A percentile compares a stretch with the other conserved stretches of the same genome.
These are phyloP conservation scores for Trachymyrmex cornetzi DNA, from an alignment of 1,140 invertebrate species.

Conservation along the genomic window DNA sequence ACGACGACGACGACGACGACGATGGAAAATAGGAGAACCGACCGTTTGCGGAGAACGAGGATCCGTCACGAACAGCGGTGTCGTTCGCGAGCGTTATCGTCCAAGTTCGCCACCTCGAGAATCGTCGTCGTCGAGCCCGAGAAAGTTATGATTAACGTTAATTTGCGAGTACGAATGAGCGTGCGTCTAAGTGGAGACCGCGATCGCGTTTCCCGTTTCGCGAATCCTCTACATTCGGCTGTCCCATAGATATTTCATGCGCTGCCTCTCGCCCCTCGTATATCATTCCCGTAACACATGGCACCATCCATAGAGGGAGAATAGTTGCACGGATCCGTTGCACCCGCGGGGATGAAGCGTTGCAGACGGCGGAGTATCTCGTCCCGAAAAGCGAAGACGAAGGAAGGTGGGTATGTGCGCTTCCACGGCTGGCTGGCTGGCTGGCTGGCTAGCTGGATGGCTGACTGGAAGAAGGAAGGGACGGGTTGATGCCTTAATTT, in stretches of 20 bases:
- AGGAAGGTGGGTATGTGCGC: conserved; percentile 59
- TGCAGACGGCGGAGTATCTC: conserved; percentile 62
- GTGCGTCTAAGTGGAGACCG: conserved; percentile 21
- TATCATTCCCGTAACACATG: conserved; percentile 81
- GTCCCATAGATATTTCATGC: conserved; percentile 79
- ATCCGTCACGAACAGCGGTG: conserved; percentile 44
- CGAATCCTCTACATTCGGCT: conserved; percentile 17
- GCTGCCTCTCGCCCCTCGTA: conserved; percentile 74
- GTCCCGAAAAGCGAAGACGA: conserved; percentile 72
- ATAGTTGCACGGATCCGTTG: conserved; percentile 58
- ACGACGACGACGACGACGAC: not conserved
- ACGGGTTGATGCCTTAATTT: conserved; percentile 79
- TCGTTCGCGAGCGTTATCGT: not conserved
- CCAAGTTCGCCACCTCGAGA: conserved; percentile 32
- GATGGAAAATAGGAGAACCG: conserved; percentile 23
- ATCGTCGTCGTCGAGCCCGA: conserved; percentile 7
- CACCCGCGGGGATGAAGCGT: conserved; percentile 69
- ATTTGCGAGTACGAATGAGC: conserved; percentile 45
- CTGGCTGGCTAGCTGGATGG: conserved; percentile 13
- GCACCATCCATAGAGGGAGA: conserved; percentile 75
- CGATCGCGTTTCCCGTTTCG: conserved; percentile 35
- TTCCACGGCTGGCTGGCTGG: conserved; percentile 43
- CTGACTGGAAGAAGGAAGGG: conserved; percentile 42
- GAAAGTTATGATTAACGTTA: conserved; percentile 64
- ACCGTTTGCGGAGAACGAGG: conserved; percentile 15